Evolutionary conservation across 2,113 vertebrate genomes (phyloP), one percentile per base, ranked within the genome.

Genomic region (Centrocercus urophasianus): DNA sequence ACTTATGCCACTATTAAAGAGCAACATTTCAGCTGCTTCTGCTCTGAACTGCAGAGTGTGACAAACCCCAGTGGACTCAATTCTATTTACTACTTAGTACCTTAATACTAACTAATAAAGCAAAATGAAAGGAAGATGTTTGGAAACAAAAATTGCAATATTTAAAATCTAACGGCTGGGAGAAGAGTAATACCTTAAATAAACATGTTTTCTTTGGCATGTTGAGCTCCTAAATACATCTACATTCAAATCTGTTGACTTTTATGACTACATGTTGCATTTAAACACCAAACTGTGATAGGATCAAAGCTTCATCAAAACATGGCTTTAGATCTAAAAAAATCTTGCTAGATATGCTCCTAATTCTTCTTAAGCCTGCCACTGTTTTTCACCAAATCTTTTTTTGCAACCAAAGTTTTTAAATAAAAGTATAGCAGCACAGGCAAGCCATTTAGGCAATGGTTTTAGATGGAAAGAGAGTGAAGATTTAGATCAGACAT

Each of bases 1-100:
- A 94, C 92, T 94, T 88, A 85, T 42, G 56, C 73, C 74, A 80
- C 70, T 81, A 59, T 63, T 94, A 94, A 84, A 83, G 83, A 90
- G 70, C 0, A 1, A 81, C 83, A 79, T 13, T 88, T 95, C 76
- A 92, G 73, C 95, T 80, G 63, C 69, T 92, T 83, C 81, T 86
- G 27, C 72, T 92, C 65, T 64, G 63, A 83, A 72, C 36, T 90
- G 79, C 43, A 83, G 65, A 38, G 59, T 43, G 19, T 73, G 73
- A 80, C 61, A 91, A 89, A 88, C 42, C 74, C 45, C 86, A 81
- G 36, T 61, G 43, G 69, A 83, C 82, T 54, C 36, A 67, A 69
- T 75, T 90, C 84, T 93, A 32, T 90, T 93, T 94, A 61, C 66
- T 59, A 59, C 60, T 85, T 91, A 92, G 42, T 38, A 79, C 60